These are phyloP conservation scores for Zosterops pallidus DNA, from an alignment of 2,113 vertebrate genomes.

Conservation along the genomic window DNA sequence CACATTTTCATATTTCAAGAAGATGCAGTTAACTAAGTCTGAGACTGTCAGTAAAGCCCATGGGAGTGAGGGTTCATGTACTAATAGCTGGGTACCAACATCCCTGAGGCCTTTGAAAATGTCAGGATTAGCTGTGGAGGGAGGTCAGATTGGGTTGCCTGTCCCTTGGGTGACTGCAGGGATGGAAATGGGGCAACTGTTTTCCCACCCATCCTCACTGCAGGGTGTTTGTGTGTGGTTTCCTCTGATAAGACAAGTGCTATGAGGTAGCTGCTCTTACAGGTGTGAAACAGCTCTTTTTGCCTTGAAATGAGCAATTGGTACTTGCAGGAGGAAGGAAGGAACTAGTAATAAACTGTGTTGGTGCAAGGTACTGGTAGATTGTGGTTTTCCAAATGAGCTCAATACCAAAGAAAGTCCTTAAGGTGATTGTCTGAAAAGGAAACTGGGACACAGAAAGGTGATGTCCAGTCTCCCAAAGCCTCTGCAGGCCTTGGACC, in stretches of 20 bases:
- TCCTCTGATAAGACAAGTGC: neutral
- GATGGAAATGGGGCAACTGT: neutral
- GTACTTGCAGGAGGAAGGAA: neutral
- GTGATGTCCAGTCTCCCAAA: neutral
- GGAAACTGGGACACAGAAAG: neutral
- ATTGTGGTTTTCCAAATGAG: neutral
- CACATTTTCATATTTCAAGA: slow-evolving; percentile 41
- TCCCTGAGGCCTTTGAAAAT: rapidly evolving
- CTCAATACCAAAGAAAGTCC: neutral
- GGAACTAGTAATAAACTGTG: rapidly evolving
- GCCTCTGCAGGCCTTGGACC: neutral
- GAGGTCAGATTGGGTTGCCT: neutral
- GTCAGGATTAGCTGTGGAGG: neutral
- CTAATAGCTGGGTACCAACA: neutral
- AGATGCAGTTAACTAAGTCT: slow-evolving; percentile 17
- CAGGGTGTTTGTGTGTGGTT: neutral
- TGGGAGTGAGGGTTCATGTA: neutral
- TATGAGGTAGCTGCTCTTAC: neutral
- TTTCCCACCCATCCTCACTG: neutral
- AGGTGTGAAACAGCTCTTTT: neutral
- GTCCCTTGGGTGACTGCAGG: neutral
- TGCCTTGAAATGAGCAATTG: neutral
- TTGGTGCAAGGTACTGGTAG: neutral
- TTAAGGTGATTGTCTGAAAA: neutral
- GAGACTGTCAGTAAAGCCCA: neutral